A percentile compares a stretch with the other conserved stretches of the same genome.
Conservation (phyloP, 2,888 invertebrate species). For the Pseudococcus jackbeardsleyi region DNA sequence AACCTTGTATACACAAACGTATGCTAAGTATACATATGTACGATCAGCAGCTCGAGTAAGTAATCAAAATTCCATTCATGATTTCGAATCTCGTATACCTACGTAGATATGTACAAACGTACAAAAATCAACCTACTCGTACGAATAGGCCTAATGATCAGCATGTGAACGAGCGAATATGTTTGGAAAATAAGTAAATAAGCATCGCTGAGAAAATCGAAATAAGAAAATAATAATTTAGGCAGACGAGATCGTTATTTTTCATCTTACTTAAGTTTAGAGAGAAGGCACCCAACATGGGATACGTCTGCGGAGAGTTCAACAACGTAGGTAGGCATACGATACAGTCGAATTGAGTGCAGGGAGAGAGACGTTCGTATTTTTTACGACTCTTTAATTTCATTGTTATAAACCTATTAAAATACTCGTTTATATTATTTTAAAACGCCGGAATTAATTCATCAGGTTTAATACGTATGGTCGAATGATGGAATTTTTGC, state of each 20-base stretch:
- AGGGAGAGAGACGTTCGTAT: background rate
- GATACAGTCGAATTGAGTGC: background rate
- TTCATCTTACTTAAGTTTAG: background rate
- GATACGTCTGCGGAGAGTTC: background rate
- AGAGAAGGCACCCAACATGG: background rate
- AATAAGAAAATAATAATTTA: background rate
- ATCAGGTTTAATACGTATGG: slow-evolving; percentile 2
- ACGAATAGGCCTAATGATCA: background rate
- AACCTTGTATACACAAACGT: background rate
- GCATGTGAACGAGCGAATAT: background rate
- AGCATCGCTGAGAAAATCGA: background rate
- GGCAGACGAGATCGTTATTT: background rate
- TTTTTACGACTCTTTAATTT: slow-evolving; percentile 32
- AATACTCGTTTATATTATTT: slow-evolving; percentile 40
- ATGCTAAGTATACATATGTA: background rate
- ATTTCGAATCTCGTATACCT: background rate
- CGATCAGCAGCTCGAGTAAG: background rate
- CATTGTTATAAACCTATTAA: slow-evolving; percentile 40
- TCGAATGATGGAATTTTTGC: slow-evolving; percentile 8
- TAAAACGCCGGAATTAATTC: slow-evolving; percentile 40
- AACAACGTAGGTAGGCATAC: background rate
- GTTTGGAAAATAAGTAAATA: background rate
- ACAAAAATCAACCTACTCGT: too few relatives aligned
- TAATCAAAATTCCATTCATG: slow-evolving; percentile 10
- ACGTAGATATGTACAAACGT: too few relatives aligned